A percentile compares a stretch with the other conserved stretches of the same genome.
These are phyloP conservation scores for Hycleus cichorii DNA, from an alignment of 1,140 invertebrate species.

Conservation along the genomic window DNA sequence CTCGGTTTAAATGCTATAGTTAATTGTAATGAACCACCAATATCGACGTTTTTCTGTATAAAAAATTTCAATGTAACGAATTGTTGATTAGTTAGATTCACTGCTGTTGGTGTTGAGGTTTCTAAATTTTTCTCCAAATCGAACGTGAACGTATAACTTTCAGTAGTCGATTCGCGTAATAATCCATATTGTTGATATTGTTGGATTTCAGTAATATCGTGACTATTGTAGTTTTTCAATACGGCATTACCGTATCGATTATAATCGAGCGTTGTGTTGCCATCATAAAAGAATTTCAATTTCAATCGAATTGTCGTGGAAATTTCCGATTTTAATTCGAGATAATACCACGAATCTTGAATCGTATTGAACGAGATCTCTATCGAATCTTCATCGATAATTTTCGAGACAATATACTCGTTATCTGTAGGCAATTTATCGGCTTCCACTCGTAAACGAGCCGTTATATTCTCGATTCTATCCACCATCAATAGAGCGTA, in stretches of 20 bases:
- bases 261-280: conserved; percentile 1
- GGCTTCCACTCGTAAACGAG: not conserved
- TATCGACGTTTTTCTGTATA: conserved; percentile 54
- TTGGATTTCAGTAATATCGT: conserved; percentile 18
- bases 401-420: conserved; percentile 1
- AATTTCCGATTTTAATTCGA: conserved; percentile 38
- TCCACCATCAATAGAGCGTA: conserved; percentile 25
- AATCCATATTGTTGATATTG: conserved; percentile 41
- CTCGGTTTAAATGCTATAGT: conserved; percentile 54
- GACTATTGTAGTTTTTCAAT: conserved; percentile 19
- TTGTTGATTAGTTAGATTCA: conserved; percentile 53
- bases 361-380: conserved; percentile 46
- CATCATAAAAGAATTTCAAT: conserved; percentile 14
- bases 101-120: conserved; percentile 45
- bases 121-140: conserved; percentile 52
- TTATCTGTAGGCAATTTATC: not conserved
- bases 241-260: conserved; percentile 3
- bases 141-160: conserved; percentile 65
- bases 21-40: conserved; percentile 60
- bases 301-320: conserved; percentile 16
- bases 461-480: not conserved
- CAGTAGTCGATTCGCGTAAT: conserved; percentile 56
- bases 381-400: not conserved
- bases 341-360: conserved; percentile 49
- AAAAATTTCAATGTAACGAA: conserved; percentile 4